phyloP scores from a whole-genome alignment of 2,113 vertebrate genomes.

The Bufo bufo region DNA sequence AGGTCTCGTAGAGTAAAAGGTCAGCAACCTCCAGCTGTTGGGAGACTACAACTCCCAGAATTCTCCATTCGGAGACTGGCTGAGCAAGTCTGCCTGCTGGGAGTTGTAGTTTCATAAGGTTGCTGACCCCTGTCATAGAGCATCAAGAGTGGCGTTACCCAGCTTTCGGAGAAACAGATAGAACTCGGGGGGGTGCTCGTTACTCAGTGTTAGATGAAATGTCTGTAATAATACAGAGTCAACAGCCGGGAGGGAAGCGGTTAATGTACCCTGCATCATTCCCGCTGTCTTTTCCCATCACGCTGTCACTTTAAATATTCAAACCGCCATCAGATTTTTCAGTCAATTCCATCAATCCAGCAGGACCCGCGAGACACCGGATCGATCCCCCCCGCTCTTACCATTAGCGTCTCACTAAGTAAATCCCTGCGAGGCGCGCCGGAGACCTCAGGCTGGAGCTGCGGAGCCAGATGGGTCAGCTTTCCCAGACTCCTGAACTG shows the following conservation, averaged over 20 bases:
- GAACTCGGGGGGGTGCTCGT: no score
- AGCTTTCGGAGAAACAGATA: neutral
- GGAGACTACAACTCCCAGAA: no score
- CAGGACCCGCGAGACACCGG: neutral
- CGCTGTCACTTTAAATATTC: constrained; percentile 21
- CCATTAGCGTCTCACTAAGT: neutral
- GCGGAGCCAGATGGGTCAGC: neutral
- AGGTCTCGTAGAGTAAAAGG: no score
- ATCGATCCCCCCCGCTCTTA: neutral
- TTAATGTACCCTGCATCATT: neutral
- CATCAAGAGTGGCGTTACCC: neutral
- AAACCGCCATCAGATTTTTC: neutral
- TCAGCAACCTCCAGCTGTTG: no score
- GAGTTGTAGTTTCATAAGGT: no score
- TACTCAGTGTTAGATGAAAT: neutral
- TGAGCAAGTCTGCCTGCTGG: no score
- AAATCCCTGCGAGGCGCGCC: neutral
- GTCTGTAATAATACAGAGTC: neutral
- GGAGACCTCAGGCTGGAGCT: neutral
- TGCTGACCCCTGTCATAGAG: neutral
- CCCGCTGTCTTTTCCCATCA: neutral
- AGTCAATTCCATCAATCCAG: neutral
- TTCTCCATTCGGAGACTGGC: no score
- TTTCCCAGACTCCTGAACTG: neutral
- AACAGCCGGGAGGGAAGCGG: neutral